phyloP scores from a whole-genome alignment of 2,113 vertebrate genomes.

The Mustela nigripes region DNA sequence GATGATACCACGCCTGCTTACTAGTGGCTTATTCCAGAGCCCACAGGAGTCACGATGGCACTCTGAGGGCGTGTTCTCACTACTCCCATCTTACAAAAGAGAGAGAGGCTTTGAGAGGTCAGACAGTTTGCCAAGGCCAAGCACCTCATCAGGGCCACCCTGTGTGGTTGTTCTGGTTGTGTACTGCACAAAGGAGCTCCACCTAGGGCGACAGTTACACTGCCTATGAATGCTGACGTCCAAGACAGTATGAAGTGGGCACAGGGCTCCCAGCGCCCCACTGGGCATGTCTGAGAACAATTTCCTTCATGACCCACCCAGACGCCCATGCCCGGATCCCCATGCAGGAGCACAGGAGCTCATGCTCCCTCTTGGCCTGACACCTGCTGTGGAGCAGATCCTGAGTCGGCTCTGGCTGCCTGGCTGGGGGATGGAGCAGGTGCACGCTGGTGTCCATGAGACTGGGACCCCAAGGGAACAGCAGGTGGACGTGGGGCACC shows the following conservation, averaged over 20 bases:
- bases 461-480: not conserved
- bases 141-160: not conserved
- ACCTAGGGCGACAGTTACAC: not conserved
- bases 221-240: not conserved
- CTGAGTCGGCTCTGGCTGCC: not conserved
- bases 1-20: not conserved
- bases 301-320: not conserved
- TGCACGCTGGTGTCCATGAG: rapidly evolving
- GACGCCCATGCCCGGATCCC: not conserved
- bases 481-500: not conserved
- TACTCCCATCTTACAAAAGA: not conserved
- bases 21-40: not conserved
- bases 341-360: not conserved
- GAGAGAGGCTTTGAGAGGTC: not conserved
- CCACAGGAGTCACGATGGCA: not conserved
- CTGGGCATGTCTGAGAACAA: not conserved
- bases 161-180: not conserved
- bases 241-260: not conserved
- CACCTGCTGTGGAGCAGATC: too few species aligned
- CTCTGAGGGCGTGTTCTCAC: not conserved
- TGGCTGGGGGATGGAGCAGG: not conserved
- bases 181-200: not conserved
- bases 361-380: not conserved
- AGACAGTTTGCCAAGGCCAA: not conserved
- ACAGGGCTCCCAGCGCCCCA: not conserved